Evolutionary conservation across 2,797 vertebrate genomes (phyloP).

Genomic region (Menidia menidia): DNA sequence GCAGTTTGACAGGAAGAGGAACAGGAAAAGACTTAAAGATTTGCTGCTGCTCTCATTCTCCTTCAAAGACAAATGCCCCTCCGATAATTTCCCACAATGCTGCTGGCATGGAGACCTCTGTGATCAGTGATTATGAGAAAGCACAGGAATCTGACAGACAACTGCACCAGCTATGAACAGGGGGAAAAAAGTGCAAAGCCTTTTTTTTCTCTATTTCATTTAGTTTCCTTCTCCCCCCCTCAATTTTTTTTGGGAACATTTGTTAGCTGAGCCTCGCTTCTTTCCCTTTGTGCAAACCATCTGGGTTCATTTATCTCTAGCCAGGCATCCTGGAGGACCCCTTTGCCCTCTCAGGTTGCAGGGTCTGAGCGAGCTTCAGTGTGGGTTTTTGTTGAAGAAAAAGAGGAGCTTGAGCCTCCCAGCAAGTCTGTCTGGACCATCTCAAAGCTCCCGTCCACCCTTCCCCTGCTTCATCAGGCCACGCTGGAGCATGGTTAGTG

Average conservation of each 20-base stretch:
- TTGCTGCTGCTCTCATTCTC: constrained; percentile 78
- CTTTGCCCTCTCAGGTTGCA: constrained; percentile 91
- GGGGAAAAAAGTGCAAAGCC: constrained; percentile 64
- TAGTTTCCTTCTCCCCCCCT: constrained; percentile 30
- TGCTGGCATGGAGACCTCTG: constrained; percentile 82
- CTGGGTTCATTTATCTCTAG: constrained; percentile 92
- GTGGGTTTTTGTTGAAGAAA: constrained; percentile 87
- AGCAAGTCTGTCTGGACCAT: constrained; percentile 87
- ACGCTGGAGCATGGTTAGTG: constrained; percentile 90
- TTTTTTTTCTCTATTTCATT: constrained; percentile 42
- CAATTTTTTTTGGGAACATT: constrained; percentile 52
- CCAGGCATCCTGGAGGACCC: constrained; percentile 73
- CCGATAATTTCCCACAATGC: constrained; percentile 90
- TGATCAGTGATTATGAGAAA: constrained; percentile 92
- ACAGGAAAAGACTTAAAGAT: constrained; percentile 85
- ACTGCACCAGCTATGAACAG: constrained; percentile 77
- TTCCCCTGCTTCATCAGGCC: constrained; percentile 58
- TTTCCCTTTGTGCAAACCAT: constrained; percentile 87
- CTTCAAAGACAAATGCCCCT: constrained; percentile 84
- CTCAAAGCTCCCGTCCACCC: constrained; percentile 85
- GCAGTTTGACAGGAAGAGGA: constrained; percentile 81
- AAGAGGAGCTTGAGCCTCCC: constrained; percentile 73
- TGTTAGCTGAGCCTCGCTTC: constrained; percentile 68
- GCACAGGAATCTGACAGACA: constrained; percentile 87
- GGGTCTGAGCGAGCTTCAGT: constrained; percentile 83